Conservation (phyloP, 1,140 invertebrate species). For the Agrilus planipennis region DNA sequence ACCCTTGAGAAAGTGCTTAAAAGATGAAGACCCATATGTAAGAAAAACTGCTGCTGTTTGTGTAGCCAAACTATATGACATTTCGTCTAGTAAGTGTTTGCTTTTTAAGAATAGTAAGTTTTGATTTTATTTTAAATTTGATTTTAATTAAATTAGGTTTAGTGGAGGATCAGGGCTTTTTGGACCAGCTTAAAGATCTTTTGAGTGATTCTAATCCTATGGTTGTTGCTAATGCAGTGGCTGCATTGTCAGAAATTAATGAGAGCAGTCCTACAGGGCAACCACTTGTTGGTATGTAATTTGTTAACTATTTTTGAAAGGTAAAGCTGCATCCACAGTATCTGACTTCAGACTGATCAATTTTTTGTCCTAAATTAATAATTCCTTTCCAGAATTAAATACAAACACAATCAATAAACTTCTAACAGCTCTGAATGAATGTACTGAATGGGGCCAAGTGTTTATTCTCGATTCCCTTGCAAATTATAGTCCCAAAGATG, state of each 20-base stretch:
- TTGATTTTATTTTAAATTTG: slow-evolving; percentile 1
- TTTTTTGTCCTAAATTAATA: no score
- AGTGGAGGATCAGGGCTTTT: slow-evolving; percentile 96
- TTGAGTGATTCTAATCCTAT: slow-evolving; percentile 99
- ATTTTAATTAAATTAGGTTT: slow-evolving; percentile 47
- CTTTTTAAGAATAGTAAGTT: neutral
- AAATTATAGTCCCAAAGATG: slow-evolving; percentile 95
- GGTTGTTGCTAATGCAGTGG: slow-evolving; percentile 99
- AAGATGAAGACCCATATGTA: slow-evolving; percentile 99
- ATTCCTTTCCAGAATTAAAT: slow-evolving; percentile 70
- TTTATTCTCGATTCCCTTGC: slow-evolving; percentile 97
- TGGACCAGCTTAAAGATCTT: slow-evolving; percentile 94
- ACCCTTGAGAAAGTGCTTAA: slow-evolving; percentile 93
- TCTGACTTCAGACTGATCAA: no score
- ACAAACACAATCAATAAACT: slow-evolving; percentile 97
- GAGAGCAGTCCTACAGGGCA: slow-evolving; percentile 88
- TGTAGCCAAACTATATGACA: slow-evolving; percentile 98
- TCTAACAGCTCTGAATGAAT: slow-evolving; percentile 96
- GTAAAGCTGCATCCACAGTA: no score
- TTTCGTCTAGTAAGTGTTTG: slow-evolving; percentile 56
- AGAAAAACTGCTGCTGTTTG: slow-evolving; percentile 98
- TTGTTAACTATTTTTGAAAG: neutral
- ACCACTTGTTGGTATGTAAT: slow-evolving; percentile 60
- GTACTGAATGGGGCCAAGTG: slow-evolving; percentile 98
- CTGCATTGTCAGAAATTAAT: slow-evolving; percentile 96